phyloP scores from a whole-genome alignment of 1,140 invertebrate genomes.

The Eumeta japonica region DNA sequence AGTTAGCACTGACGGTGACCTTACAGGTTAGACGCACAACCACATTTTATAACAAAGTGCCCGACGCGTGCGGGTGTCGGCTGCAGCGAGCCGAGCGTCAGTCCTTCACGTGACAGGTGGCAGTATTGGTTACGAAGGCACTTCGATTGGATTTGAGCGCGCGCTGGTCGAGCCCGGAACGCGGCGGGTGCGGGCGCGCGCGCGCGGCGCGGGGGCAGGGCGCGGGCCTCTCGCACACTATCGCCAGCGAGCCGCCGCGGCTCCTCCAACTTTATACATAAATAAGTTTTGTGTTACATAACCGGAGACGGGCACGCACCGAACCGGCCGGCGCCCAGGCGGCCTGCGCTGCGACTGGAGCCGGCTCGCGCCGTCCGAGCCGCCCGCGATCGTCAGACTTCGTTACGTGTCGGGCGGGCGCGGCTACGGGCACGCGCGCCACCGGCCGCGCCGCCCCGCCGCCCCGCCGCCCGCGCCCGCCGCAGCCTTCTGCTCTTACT shows the following conservation, averaged over 20 bases:
- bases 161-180: too few species aligned
- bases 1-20: too few species aligned
- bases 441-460: constrained; percentile 24
- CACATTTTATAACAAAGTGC: too few species aligned
- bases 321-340: constrained; percentile 45
- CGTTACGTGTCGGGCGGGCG: constrained; percentile 47
- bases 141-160: constrained; percentile 6
- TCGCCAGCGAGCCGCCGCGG: too few species aligned
- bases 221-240: too few species aligned
- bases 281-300: constrained; percentile 43
- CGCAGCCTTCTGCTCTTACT: constrained; percentile 12
- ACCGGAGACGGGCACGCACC: constrained; percentile 38
- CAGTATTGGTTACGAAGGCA: constrained; percentile 8
- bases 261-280: too few species aligned
- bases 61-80: too few species aligned
- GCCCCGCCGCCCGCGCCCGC: neutral
- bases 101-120: too few species aligned
- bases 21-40: too few species aligned
- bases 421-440: constrained; percentile 43
- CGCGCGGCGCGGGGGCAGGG: too few species aligned
- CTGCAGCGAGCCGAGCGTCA: too few species aligned
- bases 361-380: constrained; percentile 40
- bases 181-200: too few species aligned
- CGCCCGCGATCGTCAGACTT: constrained; percentile 45
- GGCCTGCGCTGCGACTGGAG: constrained; percentile 50